Evolutionary conservation across 2,797 vertebrate species (phyloP).

Genomic region (Enteromius thamalakanensis): DNA sequence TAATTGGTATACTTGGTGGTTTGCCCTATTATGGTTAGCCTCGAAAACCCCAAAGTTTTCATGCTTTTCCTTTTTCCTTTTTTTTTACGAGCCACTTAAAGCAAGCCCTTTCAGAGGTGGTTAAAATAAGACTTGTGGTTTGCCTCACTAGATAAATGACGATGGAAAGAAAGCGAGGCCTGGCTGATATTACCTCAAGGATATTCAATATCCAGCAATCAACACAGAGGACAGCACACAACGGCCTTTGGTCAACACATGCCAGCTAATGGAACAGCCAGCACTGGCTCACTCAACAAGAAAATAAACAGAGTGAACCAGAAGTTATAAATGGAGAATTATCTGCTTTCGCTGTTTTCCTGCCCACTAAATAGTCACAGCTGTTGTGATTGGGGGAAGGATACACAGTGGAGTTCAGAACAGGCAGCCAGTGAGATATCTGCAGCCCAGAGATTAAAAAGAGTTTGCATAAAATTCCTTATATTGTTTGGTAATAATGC

Average conservation of each 20-base stretch:
- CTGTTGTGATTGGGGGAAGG: constrained; percentile 69
- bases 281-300: constrained; percentile 53
- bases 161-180: constrained; percentile 52
- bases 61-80: constrained; percentile 34
- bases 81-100: constrained; percentile 50
- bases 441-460: constrained; percentile 35
- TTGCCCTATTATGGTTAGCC: constrained; percentile 54
- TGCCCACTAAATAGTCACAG: constrained; percentile 73
- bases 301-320: constrained; percentile 73
- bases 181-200: constrained; percentile 63
- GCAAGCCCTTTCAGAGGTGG: constrained; percentile 54
- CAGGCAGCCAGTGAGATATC: constrained; percentile 36
- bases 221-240: constrained; percentile 64
- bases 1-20: constrained; percentile 47
- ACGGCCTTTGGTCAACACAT: constrained; percentile 45
- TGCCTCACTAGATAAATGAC: constrained; percentile 50
- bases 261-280: constrained; percentile 51
- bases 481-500: neutral
- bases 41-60: constrained; percentile 61
- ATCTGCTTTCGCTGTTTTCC: constrained; percentile 72
- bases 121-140: constrained; percentile 63
- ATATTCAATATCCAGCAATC: constrained; percentile 67
- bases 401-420: constrained; percentile 59
- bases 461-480: constrained; percentile 25
- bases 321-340: constrained; percentile 74